phyloP scores from a whole-genome alignment of 2,888 invertebrate species.

The Agapostemon virescens region DNA sequence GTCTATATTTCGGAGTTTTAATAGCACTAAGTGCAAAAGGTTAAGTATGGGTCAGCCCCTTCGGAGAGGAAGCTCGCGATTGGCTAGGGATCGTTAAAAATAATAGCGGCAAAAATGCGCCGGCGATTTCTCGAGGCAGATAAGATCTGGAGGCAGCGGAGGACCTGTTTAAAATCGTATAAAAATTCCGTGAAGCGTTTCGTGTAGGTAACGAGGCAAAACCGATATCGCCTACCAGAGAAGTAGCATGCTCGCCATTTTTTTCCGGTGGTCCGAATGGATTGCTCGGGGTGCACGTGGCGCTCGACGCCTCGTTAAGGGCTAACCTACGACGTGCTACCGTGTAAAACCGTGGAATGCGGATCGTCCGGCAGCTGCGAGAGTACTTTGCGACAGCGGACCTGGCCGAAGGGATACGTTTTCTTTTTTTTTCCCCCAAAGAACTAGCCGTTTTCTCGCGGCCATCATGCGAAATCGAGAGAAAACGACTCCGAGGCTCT shows the following conservation, averaged over 20 bases:
- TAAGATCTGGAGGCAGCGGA: not conserved
- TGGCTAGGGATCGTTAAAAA: constrained; percentile 4
- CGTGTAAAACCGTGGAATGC: constrained; percentile 59
- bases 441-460: constrained; percentile 46
- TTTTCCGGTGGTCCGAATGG: constrained; percentile 31
- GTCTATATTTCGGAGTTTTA: not conserved
- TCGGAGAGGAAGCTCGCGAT: not conserved
- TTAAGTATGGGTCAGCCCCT: not conserved
- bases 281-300: constrained; percentile 47
- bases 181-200: constrained; percentile 27
- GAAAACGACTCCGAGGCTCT: constrained; percentile 12
- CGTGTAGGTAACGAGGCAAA: constrained; percentile 32
- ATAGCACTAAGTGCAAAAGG: not conserved
- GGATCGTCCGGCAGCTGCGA: constrained; percentile 62
- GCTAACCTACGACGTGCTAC: constrained; percentile 60
- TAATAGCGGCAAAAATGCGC: not conserved
- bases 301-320: constrained; percentile 55
- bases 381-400: constrained; percentile 33
- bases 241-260: constrained; percentile 4
- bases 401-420: constrained; percentile 26
- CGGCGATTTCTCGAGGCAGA: not conserved
- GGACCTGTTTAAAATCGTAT: constrained; percentile 32
- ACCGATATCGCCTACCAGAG: constrained; percentile 9
- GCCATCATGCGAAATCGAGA: constrained; percentile 46
- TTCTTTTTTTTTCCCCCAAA: constrained; percentile 40